Evolutionary conservation across 2,113 vertebrate genomes (phyloP).

Genomic region (Heterotilapia buettikoferi): DNA sequence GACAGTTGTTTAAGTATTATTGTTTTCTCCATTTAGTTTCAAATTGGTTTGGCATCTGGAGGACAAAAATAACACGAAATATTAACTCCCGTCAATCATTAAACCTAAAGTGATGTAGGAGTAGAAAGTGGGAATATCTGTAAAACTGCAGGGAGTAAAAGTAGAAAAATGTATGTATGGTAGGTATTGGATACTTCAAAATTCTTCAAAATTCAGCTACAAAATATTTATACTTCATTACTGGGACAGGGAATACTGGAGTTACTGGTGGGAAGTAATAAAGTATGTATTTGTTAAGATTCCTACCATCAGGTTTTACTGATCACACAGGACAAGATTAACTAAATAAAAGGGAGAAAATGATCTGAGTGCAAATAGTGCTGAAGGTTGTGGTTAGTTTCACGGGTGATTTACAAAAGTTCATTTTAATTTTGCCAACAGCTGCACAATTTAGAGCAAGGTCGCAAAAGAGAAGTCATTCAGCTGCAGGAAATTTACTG

Average conservation of each 20-base stretch:
- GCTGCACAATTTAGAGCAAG: not conserved
- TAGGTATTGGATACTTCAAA: not conserved
- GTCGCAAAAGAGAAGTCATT: fast-evolving
- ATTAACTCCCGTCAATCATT: not conserved
- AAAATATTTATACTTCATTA: not conserved
- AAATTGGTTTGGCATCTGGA: not conserved
- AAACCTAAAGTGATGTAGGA: not conserved
- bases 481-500: not conserved
- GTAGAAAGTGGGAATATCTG: not conserved
- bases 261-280: not conserved
- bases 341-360: not conserved
- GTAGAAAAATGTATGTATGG: fast-evolving
- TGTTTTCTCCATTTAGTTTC: not conserved
- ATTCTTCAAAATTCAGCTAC: not conserved
- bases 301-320: fast-evolving
- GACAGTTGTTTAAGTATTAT: not conserved
- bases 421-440: not conserved
- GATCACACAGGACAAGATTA: not conserved
- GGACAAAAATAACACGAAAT: not conserved
- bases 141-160: not conserved
- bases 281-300: not conserved
- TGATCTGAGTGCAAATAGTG: not conserved
- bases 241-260: not conserved
- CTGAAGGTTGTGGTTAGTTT: not conserved
- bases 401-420: not conserved